Evolutionary conservation across 2,797 vertebrate genomes (phyloP), one percentile per base, ranked within the genome.

Genomic region (Aulostomus chinensis): DNA sequence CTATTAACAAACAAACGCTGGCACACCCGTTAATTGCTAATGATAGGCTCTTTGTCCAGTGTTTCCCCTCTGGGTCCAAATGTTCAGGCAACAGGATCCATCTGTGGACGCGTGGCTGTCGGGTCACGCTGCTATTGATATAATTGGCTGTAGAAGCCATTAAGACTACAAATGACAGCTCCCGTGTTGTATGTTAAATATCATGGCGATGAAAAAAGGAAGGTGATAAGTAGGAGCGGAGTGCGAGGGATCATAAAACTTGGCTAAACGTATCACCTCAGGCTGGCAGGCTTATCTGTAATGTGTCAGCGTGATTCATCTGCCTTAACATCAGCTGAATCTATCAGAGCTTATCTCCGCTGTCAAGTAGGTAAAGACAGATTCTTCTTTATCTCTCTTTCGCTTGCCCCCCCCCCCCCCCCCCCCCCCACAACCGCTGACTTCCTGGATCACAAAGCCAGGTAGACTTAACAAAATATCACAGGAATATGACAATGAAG

Each of bases 1-100:
- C 73, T 73, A 81, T 86, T 91, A 91, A 87, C 88, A 89, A 88
- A 89, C 86, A 86, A 88, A 89, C 75, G 71, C 64, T 48, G 86
- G 83, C 87, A 85, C 84, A 54, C 86, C 87, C 76, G 41, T 80
- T 90, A 91, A 89, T 90, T 88, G 84, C 86, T 84, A 85, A 88
- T 89, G 86, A 88, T 75, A 57, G 84, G 28, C 58, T 78, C 74
- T 84, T 86, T 86, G 76, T 75, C 33, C 25, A 9, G 60, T 33
- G 72, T 83, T 82, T 74, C 67, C 85, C 86, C 86, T 86, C 69
- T 48, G 82, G 90, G 84, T 80, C 58, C 32, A 65, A 82, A 73
- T 68, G 57, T 79, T 75, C 43, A 61, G 61, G 43, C 50, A 12
- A 48, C 60, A 67, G 62, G 33, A 76, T 75, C 58, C 63, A 78